A percentile compares a stretch with the other conserved stretches of the same genome.
Evolutionary conservation across 64 coral and sea anemone species (phyloP).

Genomic region (Acropora tenuis): DNA sequence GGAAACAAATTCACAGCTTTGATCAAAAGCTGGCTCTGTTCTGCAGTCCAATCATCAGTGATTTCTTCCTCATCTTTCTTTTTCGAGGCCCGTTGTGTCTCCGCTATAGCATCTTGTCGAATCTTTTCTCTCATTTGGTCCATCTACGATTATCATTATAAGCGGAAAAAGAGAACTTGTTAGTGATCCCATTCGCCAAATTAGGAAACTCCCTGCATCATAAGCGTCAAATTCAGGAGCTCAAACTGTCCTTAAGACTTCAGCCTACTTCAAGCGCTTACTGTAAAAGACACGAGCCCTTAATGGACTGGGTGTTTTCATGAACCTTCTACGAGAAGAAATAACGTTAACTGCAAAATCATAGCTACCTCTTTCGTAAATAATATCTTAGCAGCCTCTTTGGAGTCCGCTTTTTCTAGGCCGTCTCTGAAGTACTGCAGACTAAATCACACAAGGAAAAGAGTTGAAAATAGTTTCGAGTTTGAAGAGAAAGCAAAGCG

Average conservation of each 20-base stretch:
- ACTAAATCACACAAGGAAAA: slow-evolving; percentile 38
- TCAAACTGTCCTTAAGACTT: no score
- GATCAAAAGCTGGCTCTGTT: slow-evolving; percentile 86
- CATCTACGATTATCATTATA: slow-evolving; percentile 9
- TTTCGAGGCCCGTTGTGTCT: slow-evolving; percentile 52
- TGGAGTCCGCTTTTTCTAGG: slow-evolving; percentile 52
- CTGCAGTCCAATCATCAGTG: slow-evolving; percentile 79
- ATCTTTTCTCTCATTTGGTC: slow-evolving; percentile 51
- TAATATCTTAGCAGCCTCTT: slow-evolving; percentile 62
- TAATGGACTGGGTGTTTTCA: no score
- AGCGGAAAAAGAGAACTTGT: background rate
- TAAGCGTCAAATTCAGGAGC: no score
- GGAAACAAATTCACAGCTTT: slow-evolving; percentile 98
- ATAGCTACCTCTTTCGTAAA: slow-evolving; percentile 64
- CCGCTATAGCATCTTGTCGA: slow-evolving; percentile 64
- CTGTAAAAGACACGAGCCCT: no score
- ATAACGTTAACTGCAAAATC: background rate
- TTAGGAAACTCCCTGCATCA: no score
- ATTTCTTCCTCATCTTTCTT: slow-evolving; percentile 29
- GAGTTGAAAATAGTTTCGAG: background rate
- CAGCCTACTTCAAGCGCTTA: no score
- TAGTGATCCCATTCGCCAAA: no score
- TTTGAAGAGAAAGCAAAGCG: no score
- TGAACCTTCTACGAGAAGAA: no score
- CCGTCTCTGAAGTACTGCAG: slow-evolving; percentile 86